Percentiles rank a stretch among this genome's conserved stretches.
phyloP scores from a whole-genome alignment of 2,113 vertebrate genomes.

The Anser brachyrhynchus region DNA sequence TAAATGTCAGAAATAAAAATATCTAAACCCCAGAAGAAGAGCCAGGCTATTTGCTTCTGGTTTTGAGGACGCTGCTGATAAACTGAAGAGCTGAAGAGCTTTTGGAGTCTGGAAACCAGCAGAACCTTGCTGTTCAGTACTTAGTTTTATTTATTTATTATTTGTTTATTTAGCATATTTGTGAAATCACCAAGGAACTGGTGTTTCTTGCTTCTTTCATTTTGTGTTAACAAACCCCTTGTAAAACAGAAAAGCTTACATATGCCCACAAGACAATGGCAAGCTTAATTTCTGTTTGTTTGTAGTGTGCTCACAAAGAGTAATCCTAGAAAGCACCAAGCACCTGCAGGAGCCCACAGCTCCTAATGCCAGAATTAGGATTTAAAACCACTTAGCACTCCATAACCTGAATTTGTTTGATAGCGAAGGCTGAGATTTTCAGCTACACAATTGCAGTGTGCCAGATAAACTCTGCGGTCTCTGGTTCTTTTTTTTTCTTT shows the following conservation, averaged over 20 bases:
- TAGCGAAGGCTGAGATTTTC: neutral
- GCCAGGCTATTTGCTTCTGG: neutral
- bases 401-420: accelerated
- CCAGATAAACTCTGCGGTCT: neutral
- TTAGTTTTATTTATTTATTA: neutral
- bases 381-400: neutral
- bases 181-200: neutral
- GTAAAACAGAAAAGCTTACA: neutral
- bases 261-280: accelerated
- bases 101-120: neutral
- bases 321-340: neutral
- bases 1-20: neutral
- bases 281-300: neutral
- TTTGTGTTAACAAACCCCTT: neutral
- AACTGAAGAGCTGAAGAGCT: neutral
- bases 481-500: neutral
- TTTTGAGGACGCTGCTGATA: neutral
- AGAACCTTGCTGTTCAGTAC: neutral
- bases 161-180: neutral
- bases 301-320: neutral
- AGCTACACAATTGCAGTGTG: accelerated
- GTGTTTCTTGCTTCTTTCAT: neutral
- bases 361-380: accelerated
- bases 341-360: accelerated
- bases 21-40: neutral